Evolutionary conservation across 2,797 vertebrate species (phyloP), one percentile per base, ranked within the genome.

Genomic region (Chaunax sp.): DNA sequence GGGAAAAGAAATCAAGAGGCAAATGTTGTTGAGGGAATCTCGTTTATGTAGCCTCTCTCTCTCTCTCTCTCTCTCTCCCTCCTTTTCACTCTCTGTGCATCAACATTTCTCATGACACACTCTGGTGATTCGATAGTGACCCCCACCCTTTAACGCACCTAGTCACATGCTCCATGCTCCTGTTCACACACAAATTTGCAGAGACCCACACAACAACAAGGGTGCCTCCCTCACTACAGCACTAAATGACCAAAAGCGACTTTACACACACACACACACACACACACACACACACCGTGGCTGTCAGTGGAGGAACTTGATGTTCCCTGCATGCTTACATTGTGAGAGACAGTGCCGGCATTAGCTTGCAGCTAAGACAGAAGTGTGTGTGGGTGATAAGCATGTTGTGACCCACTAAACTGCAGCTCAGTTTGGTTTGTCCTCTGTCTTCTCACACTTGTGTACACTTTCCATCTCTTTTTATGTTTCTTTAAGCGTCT

Each of bases 61-160:
- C 28, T 30, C 46, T 54, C 61, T 43, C 65, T 22, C 49, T 28
- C 57, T 22, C 30, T 50, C 55, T n/a, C 25, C 35, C 49, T 50
- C 50, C 53, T 53, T 78, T 26, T 33, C 51, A 68, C 54, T 63
- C 28, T 72, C 30, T 72, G 19, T 60, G 72, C 71, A 69, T 78
- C 75, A 67, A 60, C 68, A 72, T 85, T 86, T 81, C 67, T 83
- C 75, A 82, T 68, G 74, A 81, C 75, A 83, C 78, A 82, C 82
- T 80, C 80, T 11, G 7, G 45, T 58, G 69, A 77, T 69, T 81
- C 64, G 40, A 75, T 80, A 72, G 64, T 11, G 33, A 8, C 33
- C 33, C 81, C 75, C 51, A 61, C 61, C 76, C 67, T 57, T 58
- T 56, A 60, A 51, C 41, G 6, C 75, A 55, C 46, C 26, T 62